These are phyloP conservation scores for Reticulitermes lucifugus DNA, from an alignment of 2,888 invertebrate genomes.

Conservation along the genomic window DNA sequence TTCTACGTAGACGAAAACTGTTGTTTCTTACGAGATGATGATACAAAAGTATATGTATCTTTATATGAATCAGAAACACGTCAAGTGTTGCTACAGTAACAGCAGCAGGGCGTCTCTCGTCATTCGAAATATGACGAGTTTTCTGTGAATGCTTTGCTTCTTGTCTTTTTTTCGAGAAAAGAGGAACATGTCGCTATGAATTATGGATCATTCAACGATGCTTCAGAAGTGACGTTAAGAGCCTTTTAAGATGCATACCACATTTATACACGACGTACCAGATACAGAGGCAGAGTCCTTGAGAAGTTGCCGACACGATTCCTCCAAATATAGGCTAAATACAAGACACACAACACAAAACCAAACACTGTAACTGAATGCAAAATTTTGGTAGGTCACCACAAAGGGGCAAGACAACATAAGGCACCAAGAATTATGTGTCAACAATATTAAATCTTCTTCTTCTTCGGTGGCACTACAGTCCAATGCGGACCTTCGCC, in stretches of 20 bases:
- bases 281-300: too few relatives aligned
- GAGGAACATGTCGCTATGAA: not conserved
- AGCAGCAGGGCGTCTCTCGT: not conserved
- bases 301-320: too few relatives aligned
- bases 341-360: too few relatives aligned
- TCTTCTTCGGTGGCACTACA: too few relatives aligned
- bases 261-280: too few relatives aligned
- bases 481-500: too few relatives aligned
- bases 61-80: not conserved
- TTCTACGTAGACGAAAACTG: too few relatives aligned
- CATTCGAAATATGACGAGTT: not conserved
- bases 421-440: not conserved
- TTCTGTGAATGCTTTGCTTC: not conserved
- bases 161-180: not conserved
- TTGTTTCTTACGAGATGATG: not conserved
- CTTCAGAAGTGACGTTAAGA: not conserved
- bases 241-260: not conserved
- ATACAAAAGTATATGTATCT: not conserved
- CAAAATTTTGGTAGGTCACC: not conserved
- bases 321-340: too few relatives aligned
- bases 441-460: not conserved
- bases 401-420: not conserved
- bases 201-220: not conserved
- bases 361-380: not conserved
- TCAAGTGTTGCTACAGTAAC: not conserved